Conservation (phyloP, 2,113 vertebrate species). For the Lycaon pictus region DNA sequence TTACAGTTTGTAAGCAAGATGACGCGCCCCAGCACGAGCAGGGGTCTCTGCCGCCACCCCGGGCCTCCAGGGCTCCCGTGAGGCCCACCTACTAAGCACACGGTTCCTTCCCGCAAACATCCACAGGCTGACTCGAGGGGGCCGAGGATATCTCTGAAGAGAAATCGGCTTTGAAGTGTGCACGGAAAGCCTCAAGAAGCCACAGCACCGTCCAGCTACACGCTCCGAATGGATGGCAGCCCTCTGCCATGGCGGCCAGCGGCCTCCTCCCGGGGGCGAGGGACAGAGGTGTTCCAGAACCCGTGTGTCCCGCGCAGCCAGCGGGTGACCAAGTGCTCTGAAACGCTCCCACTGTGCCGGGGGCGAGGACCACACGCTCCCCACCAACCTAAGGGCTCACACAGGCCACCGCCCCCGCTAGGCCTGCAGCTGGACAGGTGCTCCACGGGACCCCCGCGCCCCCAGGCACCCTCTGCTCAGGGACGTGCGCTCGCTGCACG, state of each 20-base stretch:
- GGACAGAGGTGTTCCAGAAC: not conserved
- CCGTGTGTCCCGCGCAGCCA: accelerated
- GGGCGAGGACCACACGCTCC: not conserved
- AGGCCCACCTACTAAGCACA: slow-evolving; percentile 62
- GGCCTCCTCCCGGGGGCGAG: accelerated
- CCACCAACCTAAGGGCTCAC: accelerated
- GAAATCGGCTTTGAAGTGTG: slow-evolving; percentile 54
- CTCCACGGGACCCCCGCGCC: not conserved
- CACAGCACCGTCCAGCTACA: slow-evolving; percentile 10
- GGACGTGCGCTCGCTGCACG: not conserved
- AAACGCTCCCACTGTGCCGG: accelerated
- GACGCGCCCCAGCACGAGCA: not conserved
- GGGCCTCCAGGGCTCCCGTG: not conserved
- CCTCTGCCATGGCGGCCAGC: not conserved
- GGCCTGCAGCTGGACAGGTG: no score
- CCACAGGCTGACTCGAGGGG: not conserved
- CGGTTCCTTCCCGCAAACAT: slow-evolving; percentile 15
- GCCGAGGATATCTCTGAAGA: not conserved
- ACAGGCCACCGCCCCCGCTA: accelerated
- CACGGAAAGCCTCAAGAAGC: slow-evolving; percentile 62
- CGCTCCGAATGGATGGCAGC: not conserved
- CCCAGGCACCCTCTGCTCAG: not conserved
- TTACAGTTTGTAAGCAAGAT: slow-evolving; percentile 64
- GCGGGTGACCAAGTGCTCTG: accelerated
- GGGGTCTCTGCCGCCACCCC: not conserved